Percentiles rank a stretch among this genome's conserved stretches.
Conservation (phyloP, 2,888 invertebrate genomes). For the Tenthredo livida region DNA sequence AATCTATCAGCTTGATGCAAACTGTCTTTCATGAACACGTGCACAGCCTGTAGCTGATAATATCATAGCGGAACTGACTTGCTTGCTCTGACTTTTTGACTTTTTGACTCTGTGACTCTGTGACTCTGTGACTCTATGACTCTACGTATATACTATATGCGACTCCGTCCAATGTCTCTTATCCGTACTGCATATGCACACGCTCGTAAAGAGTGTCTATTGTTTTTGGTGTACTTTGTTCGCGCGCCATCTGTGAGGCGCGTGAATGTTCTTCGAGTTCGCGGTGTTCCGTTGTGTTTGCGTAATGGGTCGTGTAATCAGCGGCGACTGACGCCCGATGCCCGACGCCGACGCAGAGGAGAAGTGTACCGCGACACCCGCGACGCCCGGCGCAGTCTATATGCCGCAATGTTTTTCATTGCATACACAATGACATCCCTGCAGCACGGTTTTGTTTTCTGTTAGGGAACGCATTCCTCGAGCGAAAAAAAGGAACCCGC, state of each 20-base stretch:
- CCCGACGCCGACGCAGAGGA: slow-evolving; percentile 38
- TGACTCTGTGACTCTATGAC: neutral
- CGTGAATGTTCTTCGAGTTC: slow-evolving; percentile 44
- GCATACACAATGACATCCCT: slow-evolving; percentile 25
- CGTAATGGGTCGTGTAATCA: slow-evolving; percentile 78
- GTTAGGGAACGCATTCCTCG: neutral
- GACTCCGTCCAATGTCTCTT: slow-evolving; percentile 19
- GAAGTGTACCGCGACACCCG: slow-evolving; percentile 27
- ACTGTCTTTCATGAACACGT: neutral
- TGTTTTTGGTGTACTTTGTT: slow-evolving; percentile 49
- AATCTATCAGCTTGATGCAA: neutral
- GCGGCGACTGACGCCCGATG: slow-evolving; percentile 69
- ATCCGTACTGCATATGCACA: slow-evolving; percentile 15
- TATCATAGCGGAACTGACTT: neutral
- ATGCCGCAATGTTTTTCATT: slow-evolving; percentile 23
- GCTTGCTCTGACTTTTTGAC: neutral
- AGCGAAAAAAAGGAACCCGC: slow-evolving; percentile 3
- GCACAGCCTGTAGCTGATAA: neutral
- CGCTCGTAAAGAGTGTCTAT: slow-evolving; percentile 10
- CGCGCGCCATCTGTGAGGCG: slow-evolving; percentile 44
- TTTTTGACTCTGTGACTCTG: slow-evolving; percentile 1
- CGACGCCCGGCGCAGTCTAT: slow-evolving; percentile 17
- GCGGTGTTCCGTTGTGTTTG: slow-evolving; percentile 72
- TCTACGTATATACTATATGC: too few relatives aligned
- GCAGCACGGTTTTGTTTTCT: slow-evolving; percentile 28